A percentile compares a stretch with the other conserved stretches of the same genome.
phyloP scores from a whole-genome alignment of 2,888 invertebrate species.

The Iphiclides podalirius region DNA sequence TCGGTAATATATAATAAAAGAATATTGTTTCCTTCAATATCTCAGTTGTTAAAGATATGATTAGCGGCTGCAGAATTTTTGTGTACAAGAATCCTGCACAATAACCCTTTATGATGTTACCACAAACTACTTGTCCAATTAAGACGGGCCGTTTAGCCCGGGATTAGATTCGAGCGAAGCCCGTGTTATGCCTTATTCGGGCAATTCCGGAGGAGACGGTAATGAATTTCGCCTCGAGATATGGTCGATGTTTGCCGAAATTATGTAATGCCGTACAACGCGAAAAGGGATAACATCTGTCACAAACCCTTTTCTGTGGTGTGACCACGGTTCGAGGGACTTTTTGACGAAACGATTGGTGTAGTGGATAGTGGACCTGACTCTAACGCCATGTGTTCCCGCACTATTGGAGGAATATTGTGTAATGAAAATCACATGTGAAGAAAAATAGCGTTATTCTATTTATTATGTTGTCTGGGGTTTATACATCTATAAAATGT shows the following conservation, averaged over 20 bases:
- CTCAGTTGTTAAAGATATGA: no score
- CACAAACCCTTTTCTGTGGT: constrained; percentile 54
- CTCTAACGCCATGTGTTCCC: no score
- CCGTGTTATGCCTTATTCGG: constrained; percentile 31
- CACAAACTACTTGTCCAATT: constrained; percentile 40
- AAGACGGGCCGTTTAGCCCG: constrained; percentile 32
- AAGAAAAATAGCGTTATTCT: no score
- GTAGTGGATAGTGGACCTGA: no score
- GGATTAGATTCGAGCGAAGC: constrained; percentile 36
- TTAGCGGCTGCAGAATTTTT: no score
- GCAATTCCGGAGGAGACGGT: constrained; percentile 33
- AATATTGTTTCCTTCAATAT: no score
- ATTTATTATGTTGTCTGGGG: no score
- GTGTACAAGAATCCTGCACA: constrained; percentile 14
- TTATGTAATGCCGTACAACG: constrained; percentile 36
- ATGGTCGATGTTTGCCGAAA: constrained; percentile 44
- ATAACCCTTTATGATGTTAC: constrained; percentile 28
- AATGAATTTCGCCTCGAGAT: constrained; percentile 63
- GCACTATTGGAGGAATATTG: no score
- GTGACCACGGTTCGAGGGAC: constrained; percentile 27
- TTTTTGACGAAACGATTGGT: no score
- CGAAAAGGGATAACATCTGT: constrained; percentile 44
- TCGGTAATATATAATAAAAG: no score
- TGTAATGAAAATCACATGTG: no score
- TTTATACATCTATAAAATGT: no score